Evolutionary conservation across 2,888 invertebrate genomes (phyloP).

Genomic region (Cheilosia pagana): DNA sequence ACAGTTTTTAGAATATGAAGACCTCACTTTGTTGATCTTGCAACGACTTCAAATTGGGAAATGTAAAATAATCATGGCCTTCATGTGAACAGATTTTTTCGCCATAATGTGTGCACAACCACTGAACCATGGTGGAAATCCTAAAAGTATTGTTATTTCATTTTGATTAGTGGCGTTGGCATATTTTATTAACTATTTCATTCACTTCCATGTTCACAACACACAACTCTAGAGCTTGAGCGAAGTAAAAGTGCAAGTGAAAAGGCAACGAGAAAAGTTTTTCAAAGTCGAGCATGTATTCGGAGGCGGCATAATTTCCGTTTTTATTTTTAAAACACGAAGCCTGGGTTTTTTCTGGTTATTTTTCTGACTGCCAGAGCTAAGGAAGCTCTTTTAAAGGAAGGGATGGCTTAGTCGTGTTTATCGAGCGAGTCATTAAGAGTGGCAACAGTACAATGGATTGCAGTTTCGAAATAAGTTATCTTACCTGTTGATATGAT

Average conservation of each 20-base stretch:
- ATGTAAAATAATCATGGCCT: slow-evolving; percentile 89
- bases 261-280: too few relatives aligned
- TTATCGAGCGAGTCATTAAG: too few relatives aligned
- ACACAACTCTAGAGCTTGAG: background rate
- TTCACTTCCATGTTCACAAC: background rate
- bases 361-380: too few relatives aligned
- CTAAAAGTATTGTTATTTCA: slow-evolving; percentile 83
- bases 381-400: too few relatives aligned
- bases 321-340: too few relatives aligned
- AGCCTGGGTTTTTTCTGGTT: too few relatives aligned
- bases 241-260: too few relatives aligned
- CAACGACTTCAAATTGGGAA: slow-evolving; percentile 90
- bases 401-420: too few relatives aligned
- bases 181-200: background rate
- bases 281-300: too few relatives aligned
- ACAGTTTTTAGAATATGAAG: background rate
- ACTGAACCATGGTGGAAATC: slow-evolving; percentile 96
- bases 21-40: slow-evolving; percentile 83
- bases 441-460: too few relatives aligned
- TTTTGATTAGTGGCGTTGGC: background rate
- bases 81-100: slow-evolving; percentile 88
- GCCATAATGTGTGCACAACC: slow-evolving; percentile 92
- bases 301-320: too few relatives aligned
- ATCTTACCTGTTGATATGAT: slow-evolving; percentile 95
- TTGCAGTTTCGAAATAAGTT: too few relatives aligned